phyloP scores from a whole-genome alignment of 2,113 vertebrate genomes.

The Burhinus bistriatus region DNA sequence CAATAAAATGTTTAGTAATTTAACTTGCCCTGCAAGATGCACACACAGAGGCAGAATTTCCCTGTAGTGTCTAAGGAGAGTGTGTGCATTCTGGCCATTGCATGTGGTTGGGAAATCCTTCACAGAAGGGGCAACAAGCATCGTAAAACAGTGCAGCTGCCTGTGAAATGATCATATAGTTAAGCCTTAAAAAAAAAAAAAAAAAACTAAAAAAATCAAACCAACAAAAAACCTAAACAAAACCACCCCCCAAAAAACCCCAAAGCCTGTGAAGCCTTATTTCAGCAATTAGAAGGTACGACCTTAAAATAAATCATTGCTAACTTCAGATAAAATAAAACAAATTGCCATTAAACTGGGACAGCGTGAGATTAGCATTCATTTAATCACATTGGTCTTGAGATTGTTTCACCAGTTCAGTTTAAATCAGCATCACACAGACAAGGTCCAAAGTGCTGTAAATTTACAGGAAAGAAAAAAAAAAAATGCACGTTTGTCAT shows the following conservation, averaged over 20 bases:
- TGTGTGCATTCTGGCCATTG: not conserved
- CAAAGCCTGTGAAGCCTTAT: not conserved
- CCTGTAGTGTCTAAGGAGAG: not conserved
- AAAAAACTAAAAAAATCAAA: not conserved
- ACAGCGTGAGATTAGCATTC: not conserved
- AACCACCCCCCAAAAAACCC: accelerated
- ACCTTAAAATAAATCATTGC: not conserved
- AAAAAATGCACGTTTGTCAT: not conserved
- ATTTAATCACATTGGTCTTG: not conserved
- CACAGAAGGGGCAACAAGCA: not conserved
- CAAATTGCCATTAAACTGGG: not conserved
- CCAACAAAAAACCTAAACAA: too few relatives aligned
- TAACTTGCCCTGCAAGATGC: not conserved
- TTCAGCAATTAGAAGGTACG: not conserved
- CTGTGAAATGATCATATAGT: not conserved
- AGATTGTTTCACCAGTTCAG: not conserved
- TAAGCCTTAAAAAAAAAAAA: not conserved
- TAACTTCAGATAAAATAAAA: not conserved
- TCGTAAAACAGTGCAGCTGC: not conserved
- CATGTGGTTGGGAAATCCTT: not conserved
- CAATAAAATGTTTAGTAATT: not conserved
- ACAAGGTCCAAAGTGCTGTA: not conserved
- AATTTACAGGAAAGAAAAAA: not conserved
- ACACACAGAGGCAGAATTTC: not conserved
- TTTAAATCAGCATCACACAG: not conserved